Conservation (phyloP, 2,113 vertebrate species). For the Drymodes brunneopygia region DNA sequence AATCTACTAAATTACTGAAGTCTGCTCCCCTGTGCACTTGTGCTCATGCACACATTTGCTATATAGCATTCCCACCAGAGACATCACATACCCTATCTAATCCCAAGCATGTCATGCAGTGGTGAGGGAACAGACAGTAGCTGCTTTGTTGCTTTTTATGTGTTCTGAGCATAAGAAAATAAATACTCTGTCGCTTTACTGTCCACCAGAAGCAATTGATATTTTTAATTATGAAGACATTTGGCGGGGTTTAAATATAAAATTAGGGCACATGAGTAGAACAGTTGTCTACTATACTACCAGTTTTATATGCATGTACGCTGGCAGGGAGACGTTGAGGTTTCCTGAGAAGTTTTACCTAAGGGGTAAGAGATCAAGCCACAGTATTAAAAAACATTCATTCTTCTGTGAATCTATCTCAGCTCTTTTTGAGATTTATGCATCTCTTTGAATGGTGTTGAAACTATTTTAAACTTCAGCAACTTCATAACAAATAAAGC, state of each 20-base stretch:
- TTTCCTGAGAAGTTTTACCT: neutral
- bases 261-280: neutral
- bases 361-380: neutral
- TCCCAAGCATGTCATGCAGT: neutral
- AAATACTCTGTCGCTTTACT: neutral
- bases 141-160: neutral
- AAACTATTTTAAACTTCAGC: neutral
- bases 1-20: neutral
- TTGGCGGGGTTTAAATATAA: neutral
- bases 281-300: neutral
- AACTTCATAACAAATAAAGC: neutral
- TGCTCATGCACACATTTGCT: neutral
- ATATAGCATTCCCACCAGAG: neutral
- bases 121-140: neutral
- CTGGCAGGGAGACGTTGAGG: neutral
- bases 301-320: fast-evolving
- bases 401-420: neutral
- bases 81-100: neutral
- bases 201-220: neutral
- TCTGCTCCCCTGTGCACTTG: neutral
- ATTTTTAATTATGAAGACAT: neutral
- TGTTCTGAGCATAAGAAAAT: neutral
- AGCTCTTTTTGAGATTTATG: neutral
- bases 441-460: neutral
- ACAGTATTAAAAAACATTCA: neutral